These are phyloP conservation scores for Lasioglossum morio DNA, from an alignment of 2,888 invertebrate species.

Conservation along the genomic window DNA sequence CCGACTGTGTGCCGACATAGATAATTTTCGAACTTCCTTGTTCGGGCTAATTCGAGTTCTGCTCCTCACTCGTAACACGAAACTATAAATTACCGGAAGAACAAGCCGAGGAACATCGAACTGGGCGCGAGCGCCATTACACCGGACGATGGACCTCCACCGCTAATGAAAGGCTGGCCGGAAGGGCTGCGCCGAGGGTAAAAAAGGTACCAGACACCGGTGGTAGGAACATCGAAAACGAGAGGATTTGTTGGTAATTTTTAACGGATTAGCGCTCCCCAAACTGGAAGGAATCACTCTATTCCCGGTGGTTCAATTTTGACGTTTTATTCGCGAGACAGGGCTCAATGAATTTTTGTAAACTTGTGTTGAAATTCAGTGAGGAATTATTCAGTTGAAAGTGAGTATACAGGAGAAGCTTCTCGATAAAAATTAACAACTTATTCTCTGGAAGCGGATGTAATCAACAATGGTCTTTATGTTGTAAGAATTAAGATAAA, in stretches of 20 bases:
- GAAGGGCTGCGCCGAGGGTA: neutral
- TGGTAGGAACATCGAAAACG: neutral
- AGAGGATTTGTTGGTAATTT: neutral
- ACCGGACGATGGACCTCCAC: conserved; percentile 31
- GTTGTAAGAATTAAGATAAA: neutral
- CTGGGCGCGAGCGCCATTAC: conserved; percentile 31
- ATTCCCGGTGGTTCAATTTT: too few species aligned
- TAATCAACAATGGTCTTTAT: too few species aligned
- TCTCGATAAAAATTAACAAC: too few species aligned
- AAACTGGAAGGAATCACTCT: too few species aligned
- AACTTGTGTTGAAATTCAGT: too few species aligned
- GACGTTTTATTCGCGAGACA: too few species aligned
- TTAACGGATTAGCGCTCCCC: neutral
- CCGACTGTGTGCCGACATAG: conserved; percentile 13
- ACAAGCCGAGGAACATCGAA: conserved; percentile 55
- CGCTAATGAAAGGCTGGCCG: conserved; percentile 23
- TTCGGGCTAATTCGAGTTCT: conserved; percentile 56
- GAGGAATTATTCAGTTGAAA: too few species aligned
- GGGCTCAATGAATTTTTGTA: too few species aligned
- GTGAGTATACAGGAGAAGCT: too few species aligned
- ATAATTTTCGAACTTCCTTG: conserved; percentile 63
- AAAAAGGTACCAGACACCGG: neutral
- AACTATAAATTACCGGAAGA: conserved; percentile 63
- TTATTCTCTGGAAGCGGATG: too few species aligned
- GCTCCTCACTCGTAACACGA: conserved; percentile 45